Base-by-base conservation (phyloP, 1,140 invertebrate species). In the Drosophila ironensis region DNA sequence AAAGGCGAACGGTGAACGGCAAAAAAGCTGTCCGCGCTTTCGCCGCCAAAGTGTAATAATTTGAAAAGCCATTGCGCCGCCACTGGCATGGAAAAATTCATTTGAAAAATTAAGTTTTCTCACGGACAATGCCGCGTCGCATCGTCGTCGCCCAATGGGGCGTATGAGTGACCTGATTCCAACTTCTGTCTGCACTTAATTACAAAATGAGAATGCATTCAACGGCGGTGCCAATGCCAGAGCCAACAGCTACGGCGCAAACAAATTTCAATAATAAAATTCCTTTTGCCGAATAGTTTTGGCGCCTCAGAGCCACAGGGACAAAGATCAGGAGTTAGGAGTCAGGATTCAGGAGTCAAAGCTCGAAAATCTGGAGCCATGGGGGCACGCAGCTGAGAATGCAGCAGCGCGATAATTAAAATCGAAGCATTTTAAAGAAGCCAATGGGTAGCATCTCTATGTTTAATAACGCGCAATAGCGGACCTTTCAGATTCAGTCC, bases 161-260 rank as follows among this genome's bases (percentile, higher is more conserved):
- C 70, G 70, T 74, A 74, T 74, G 64, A 74, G 59, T 78, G 77
- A 78, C 77, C 78, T 84, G 73, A 64, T 84, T 82, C 57, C 57
- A 40, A 84, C 73, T 84, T 77, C 71, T 61, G 69, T 77, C 77
- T 84, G 69, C 78, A 77, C 71, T 82, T 82, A 84, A 84, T 84
- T 82, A 82, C 72, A 78, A 72, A 82, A 84, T 38, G 56, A 78
- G 74, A 77, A 64, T 51, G 59, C 61, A 66, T 50, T 33, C 59
- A 63, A 19, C 44, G 47, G 17, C 44, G 37, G 61, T 48, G 47
- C 33, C 63, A 33, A 41, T 50, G 44, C 40, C 67, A 64, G 42
- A 19, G 45, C 42, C 33, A 61, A 20, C 48, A 44, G 41, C 71
- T 52, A 56, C 71, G 40, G 51, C 51, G 56, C 67, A 81, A 78